Conservation (phyloP, 2,113 vertebrate species). For the Chamaetylas fuelleborni region DNA sequence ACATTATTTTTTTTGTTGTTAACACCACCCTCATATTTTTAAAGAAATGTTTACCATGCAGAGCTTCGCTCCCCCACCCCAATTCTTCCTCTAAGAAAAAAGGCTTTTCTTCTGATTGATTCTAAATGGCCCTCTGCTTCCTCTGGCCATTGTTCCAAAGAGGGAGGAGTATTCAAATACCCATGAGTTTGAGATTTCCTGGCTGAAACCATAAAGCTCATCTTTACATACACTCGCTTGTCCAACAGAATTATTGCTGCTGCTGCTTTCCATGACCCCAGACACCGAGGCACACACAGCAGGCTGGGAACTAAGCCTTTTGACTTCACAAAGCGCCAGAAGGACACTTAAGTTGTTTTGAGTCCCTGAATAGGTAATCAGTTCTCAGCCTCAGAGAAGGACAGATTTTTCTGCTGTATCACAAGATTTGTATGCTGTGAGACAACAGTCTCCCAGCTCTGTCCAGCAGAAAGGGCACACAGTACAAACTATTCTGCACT, state of each 20-base stretch:
- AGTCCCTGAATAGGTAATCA: neutral
- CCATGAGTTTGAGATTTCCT: conserved; percentile 19
- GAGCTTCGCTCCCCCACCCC: neutral
- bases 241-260: conserved; percentile 22
- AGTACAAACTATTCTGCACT: neutral
- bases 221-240: neutral
- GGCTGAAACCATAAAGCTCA: conserved; percentile 39
- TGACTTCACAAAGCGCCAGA: neutral
- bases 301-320: conserved; percentile 4
- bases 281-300: neutral
- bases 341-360: neutral
- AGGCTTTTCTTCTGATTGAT: conserved; percentile 6
- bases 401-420: neutral
- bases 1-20: neutral
- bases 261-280: neutral
- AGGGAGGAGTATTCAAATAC: conserved; percentile 45
- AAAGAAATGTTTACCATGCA: neutral
- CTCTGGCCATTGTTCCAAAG: conserved; percentile 43
- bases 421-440: neutral
- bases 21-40: neutral
- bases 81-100: conserved; percentile 55
- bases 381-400: neutral
- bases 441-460: neutral
- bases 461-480: neutral
- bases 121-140: conserved; percentile 50